Evolutionary conservation across 30 jellyfish, hydroid and myxozoan genomes (phyloP).

Genomic region (Aurelia sp.): DNA sequence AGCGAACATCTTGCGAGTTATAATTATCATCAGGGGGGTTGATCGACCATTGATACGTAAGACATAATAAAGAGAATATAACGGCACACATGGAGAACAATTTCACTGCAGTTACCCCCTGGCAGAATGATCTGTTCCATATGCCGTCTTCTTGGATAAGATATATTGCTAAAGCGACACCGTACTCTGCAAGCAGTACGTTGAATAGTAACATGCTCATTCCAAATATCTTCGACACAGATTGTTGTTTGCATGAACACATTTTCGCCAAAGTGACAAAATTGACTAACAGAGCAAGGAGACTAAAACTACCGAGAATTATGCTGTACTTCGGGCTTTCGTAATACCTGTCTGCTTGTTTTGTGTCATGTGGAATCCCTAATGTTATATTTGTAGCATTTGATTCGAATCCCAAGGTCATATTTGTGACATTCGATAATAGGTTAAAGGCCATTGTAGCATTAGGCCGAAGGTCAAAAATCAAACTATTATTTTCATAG

Average conservation of each 20-base stretch:
- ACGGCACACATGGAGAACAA: conserved; percentile 84
- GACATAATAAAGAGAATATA: conserved; percentile 74
- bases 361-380: background rate
- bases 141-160: conserved; percentile 65
- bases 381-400: conserved; percentile 24
- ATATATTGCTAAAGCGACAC: conserved; percentile 85
- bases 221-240: conserved; percentile 81
- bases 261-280: conserved; percentile 65
- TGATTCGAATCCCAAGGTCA: background rate
- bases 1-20: conserved; percentile 83
- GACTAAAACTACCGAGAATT: conserved; percentile 68
- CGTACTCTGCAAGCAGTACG: conserved; percentile 85
- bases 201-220: conserved; percentile 85
- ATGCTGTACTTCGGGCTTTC: conserved; percentile 40
- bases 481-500: too few relatives aligned
- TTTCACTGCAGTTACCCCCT: conserved; percentile 86
- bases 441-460: background rate
- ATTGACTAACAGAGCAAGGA: conserved; percentile 69
- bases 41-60: conserved; percentile 78
- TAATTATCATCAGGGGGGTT: conserved; percentile 69
- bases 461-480: background rate
- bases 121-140: conserved; percentile 88
- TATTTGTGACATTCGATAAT: background rate
- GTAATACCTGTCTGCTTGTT: background rate
- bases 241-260: conserved; percentile 77